Evolutionary conservation across 2,888 invertebrate genomes (phyloP).

Genomic region (Agrochola lota): DNA sequence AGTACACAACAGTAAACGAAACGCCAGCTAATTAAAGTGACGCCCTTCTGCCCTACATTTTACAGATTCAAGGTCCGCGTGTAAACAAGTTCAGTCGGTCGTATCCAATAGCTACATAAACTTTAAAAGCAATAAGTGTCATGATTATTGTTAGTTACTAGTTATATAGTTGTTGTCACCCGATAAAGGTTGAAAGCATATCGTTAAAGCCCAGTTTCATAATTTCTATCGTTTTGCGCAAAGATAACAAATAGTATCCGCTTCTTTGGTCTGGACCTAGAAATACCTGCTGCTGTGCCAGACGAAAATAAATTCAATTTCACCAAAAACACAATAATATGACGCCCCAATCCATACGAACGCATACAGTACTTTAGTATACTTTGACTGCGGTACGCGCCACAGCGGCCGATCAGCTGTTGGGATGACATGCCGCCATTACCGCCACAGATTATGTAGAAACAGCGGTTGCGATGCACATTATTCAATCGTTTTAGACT

Average conservation of each 20-base stretch:
- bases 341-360: no score
- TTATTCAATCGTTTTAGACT: no score
- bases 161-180: conserved; percentile 16
- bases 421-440: no score
- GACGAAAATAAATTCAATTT: no score
- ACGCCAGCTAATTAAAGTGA: conserved; percentile 42
- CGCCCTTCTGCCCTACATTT: conserved; percentile 50
- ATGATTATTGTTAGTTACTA: conserved; percentile 57
- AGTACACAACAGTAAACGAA: conserved; percentile 25
- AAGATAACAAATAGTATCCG: no score
- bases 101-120: conserved; percentile 41
- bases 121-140: conserved; percentile 51
- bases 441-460: no score
- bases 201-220: neutral
- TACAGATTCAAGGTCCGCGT: conserved; percentile 51
- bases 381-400: no score
- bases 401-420: no score
- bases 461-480: no score
- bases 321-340: no score
- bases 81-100: conserved; percentile 52
- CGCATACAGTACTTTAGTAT: no score
- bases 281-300: neutral
- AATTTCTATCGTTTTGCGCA: neutral
- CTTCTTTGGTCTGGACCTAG: neutral
- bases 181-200: conserved; percentile 8